Conservation (phyloP, 2,888 invertebrate genomes). For the Metopia argyrocephala region DNA sequence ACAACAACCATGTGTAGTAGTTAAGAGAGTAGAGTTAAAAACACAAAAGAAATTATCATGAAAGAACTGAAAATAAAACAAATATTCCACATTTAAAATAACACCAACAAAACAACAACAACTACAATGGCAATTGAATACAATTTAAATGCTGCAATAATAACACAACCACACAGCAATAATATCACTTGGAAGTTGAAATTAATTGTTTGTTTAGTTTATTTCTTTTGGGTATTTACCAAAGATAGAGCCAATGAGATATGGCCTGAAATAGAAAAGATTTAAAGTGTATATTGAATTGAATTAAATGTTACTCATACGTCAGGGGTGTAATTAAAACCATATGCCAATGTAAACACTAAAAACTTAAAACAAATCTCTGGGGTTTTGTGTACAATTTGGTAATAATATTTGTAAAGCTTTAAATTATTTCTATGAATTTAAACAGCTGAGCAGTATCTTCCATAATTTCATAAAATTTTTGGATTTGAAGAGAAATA, state of each 20-base stretch:
- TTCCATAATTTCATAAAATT: too few species aligned
- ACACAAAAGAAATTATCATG: slow-evolving; percentile 8
- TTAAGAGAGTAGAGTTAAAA: background rate
- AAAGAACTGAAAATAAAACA: slow-evolving; percentile 17
- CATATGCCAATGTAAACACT: background rate
- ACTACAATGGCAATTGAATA: background rate
- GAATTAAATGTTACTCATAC: background rate
- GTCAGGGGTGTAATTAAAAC: background rate
- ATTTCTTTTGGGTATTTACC: slow-evolving; percentile 6
- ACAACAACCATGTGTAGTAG: background rate
- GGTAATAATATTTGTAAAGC: too few species aligned
- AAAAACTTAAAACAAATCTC: too few species aligned
- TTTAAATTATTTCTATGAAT: too few species aligned
- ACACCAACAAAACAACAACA: background rate
- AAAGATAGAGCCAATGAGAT: too few species aligned
- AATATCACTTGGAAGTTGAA: slow-evolving; percentile 46
- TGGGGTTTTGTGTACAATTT: too few species aligned
- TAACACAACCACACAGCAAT: slow-evolving; percentile 14
- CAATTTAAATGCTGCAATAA: background rate
- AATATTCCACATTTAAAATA: background rate
- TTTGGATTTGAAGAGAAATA: too few species aligned
- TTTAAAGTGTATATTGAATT: background rate
- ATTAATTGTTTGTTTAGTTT: slow-evolving; percentile 48
- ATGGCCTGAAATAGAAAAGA: slow-evolving; percentile 3
- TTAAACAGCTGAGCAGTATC: too few species aligned